Conservation (phyloP, 2,888 invertebrate species). For the Cybosia mesomella region DNA sequence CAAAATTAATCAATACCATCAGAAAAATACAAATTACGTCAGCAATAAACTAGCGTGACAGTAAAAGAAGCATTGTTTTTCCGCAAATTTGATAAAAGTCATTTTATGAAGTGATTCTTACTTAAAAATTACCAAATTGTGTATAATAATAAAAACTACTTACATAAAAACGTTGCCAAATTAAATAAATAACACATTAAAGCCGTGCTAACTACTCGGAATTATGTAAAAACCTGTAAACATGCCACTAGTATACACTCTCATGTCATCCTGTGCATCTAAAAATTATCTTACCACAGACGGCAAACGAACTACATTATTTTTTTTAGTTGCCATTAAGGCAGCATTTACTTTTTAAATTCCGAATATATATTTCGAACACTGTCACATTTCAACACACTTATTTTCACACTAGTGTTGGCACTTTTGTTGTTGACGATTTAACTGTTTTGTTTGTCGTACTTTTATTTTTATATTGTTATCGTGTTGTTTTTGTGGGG, state of each 20-base stretch:
- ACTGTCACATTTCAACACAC: conserved; percentile 53
- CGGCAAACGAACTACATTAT: conserved; percentile 83
- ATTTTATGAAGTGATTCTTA: conserved; percentile 21
- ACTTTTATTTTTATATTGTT: conserved; percentile 53
- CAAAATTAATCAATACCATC: background rate
- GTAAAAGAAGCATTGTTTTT: background rate
- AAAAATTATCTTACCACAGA: conserved; percentile 81
- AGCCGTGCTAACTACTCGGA: conserved; percentile 66
- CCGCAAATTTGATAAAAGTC: background rate
- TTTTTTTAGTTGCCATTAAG: conserved; percentile 80
- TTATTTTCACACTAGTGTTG: conserved; percentile 48
- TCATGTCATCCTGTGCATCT: conserved; percentile 68
- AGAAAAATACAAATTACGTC: background rate
- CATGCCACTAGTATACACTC: conserved; percentile 75
- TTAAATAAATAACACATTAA: conserved; percentile 50
- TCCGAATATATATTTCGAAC: conserved; percentile 39
- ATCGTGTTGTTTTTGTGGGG: conserved; percentile 43
- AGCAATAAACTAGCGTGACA: background rate
- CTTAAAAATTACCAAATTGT: conserved; percentile 32
- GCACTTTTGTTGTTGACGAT: conserved; percentile 52
- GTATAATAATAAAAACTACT: conserved; percentile 33
- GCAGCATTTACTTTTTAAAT: conserved; percentile 50
- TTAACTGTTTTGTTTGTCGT: conserved; percentile 54
- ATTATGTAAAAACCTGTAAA: conserved; percentile 82
- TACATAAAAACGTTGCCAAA: conserved; percentile 46